Evolutionary conservation across 1,140 invertebrate species (phyloP).

Genomic region (Musca vetustissima): DNA sequence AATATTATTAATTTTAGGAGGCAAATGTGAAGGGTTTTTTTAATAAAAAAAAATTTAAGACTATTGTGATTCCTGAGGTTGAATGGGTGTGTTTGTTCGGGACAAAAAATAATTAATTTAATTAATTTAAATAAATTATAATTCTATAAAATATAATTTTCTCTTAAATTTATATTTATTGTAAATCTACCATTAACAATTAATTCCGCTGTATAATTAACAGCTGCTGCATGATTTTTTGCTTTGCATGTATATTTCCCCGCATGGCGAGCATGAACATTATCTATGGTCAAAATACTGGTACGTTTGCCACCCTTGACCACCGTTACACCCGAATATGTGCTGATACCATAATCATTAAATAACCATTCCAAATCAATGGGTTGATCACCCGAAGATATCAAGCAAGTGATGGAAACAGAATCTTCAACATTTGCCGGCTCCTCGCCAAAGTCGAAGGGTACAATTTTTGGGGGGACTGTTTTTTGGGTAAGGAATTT

Average conservation of each 20-base stretch:
- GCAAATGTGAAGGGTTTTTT: no score
- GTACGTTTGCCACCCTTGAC: conserved; percentile 74
- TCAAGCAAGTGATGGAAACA: conserved; percentile 73
- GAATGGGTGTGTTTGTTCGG: no score
- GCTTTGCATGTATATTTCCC: conserved; percentile 82
- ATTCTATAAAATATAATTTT: conserved; percentile 30
- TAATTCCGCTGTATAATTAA: conserved; percentile 68
- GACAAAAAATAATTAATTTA: no score
- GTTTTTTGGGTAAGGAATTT: conserved; percentile 28
- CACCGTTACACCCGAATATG: conserved; percentile 70
- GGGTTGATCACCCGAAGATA: conserved; percentile 76
- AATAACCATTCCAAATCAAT: conserved; percentile 77
- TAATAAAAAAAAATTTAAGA: no score
- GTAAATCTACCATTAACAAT: conserved; percentile 69
- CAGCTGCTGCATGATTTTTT: conserved; percentile 71
- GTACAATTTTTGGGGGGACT: conserved; percentile 77
- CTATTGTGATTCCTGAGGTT: no score
- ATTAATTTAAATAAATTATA: conserved; percentile 8
- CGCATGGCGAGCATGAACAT: conserved; percentile 72
- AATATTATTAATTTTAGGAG: no score
- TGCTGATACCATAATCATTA: conserved; percentile 66
- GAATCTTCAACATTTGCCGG: conserved; percentile 79
- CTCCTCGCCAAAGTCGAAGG: conserved; percentile 76
- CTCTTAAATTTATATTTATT: conserved; percentile 14
- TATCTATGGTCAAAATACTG: conserved; percentile 76